Evolutionary conservation across 92 coral and sea anemone genomes (phyloP).

Genomic region (Zoanthus gigantus): DNA sequence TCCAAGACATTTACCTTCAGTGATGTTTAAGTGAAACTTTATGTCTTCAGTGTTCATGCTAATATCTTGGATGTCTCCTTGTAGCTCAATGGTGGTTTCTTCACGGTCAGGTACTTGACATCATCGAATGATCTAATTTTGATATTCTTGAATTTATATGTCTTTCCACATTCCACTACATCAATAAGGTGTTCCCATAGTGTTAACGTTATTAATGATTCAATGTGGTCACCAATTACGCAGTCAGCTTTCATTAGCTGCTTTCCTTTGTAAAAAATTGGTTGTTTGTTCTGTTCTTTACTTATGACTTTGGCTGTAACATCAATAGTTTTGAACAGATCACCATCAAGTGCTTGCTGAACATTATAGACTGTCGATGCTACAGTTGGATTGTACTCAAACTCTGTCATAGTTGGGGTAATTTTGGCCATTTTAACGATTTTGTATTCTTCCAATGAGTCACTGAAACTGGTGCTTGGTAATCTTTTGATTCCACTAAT

Average conservation of each 20-base stretch:
- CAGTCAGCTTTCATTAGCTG: slow-evolving; percentile 69
- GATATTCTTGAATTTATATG: slow-evolving; percentile 26
- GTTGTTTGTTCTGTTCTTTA: slow-evolving; percentile 63
- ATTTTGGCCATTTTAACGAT: slow-evolving; percentile 63
- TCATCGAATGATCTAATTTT: slow-evolving; percentile 39
- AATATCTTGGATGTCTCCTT: slow-evolving; percentile 37
- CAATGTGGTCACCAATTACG: slow-evolving; percentile 71
- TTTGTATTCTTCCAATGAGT: slow-evolving; percentile 65
- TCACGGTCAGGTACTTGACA: slow-evolving; percentile 63
- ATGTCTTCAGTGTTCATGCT: slow-evolving; percentile 66
- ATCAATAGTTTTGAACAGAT: slow-evolving; percentile 64
- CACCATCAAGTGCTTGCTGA: slow-evolving; percentile 48
- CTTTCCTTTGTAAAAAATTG: slow-evolving; percentile 59
- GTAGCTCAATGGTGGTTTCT: slow-evolving; percentile 63
- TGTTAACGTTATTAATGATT: slow-evolving; percentile 50
- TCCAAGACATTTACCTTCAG: slow-evolving; percentile 64
- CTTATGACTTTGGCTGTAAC: slow-evolving; percentile 67
- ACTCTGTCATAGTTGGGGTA: slow-evolving; percentile 62
- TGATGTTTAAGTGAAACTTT: slow-evolving; percentile 58
- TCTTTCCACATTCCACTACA: slow-evolving; percentile 18
- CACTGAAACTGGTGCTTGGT: slow-evolving; percentile 63
- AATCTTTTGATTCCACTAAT: slow-evolving; percentile 58
- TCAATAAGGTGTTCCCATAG: slow-evolving; percentile 70
- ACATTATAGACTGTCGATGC: slow-evolving; percentile 42
- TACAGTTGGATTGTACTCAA: slow-evolving; percentile 58